Percentiles rank a stretch among this genome's conserved stretches.
phyloP scores from a whole-genome alignment of 2,888 invertebrate genomes.

The Tenthredo notha region DNA sequence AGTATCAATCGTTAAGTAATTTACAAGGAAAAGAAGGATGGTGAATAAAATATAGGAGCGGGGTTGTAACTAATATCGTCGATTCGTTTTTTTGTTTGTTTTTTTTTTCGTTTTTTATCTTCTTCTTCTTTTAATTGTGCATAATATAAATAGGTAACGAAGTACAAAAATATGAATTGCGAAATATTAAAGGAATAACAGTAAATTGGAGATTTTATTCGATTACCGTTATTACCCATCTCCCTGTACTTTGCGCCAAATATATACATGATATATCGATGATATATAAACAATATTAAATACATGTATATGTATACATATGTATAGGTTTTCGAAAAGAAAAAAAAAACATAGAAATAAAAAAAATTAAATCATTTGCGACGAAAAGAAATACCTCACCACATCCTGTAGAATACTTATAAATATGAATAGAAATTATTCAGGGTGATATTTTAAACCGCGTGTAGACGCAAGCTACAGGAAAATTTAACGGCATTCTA shows the following conservation, averaged over 20 bases:
- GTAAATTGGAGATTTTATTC: conserved; percentile 53
- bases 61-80: conserved; percentile 59
- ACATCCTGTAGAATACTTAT: not conserved
- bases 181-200: conserved; percentile 59
- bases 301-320: conserved; percentile 41
- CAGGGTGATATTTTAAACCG: not conserved
- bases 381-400: not conserved
- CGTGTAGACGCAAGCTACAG: conserved; percentile 47
- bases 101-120: no score
- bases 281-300: not conserved
- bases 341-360: not conserved
- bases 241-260: conserved; percentile 46
- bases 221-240: conserved; percentile 35
- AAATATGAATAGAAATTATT: not conserved
- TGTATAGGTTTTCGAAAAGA: not conserved
- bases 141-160: conserved; percentile 70
- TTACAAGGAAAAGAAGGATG: not conserved
- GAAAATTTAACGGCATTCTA: conserved; percentile 31
- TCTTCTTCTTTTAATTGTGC: conserved; percentile 57
- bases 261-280: not conserved
- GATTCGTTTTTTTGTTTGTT: not conserved
- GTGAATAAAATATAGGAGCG: conserved; percentile 28
- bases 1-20: not conserved
- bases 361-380: not conserved
- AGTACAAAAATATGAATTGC: conserved; percentile 71